phyloP scores from a whole-genome alignment of 2,113 vertebrate species.

The Ceyx cyanopectus region DNA sequence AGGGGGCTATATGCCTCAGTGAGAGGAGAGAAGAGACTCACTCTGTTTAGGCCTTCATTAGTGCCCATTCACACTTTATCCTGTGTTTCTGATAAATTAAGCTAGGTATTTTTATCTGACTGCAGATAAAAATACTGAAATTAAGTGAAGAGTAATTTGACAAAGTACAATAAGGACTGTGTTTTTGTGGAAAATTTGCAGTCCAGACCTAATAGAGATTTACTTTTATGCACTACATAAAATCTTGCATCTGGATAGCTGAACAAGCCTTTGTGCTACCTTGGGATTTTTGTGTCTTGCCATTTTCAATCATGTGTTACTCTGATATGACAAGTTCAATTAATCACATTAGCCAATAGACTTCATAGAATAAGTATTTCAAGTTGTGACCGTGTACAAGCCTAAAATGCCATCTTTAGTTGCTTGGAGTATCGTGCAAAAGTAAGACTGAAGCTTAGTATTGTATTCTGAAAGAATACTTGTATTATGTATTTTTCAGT shows the following conservation, averaged over 20 bases:
- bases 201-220: conserved; percentile 3
- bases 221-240: conserved; percentile 66
- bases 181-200: conserved; percentile 8
- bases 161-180: neutral
- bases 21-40: conserved; percentile 53
- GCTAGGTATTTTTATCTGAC: conserved; percentile 58
- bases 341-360: neutral
- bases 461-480: neutral
- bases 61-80: conserved; percentile 41
- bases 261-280: conserved; percentile 1
- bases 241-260: neutral
- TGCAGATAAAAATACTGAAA: conserved; percentile 34
- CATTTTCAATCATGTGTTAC: too few species aligned
- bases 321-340: neutral
- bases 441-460: conserved; percentile 1
- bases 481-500: neutral
- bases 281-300: neutral
- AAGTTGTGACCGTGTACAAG: neutral
- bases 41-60: conserved; percentile 32
- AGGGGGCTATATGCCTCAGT: conserved; percentile 92
- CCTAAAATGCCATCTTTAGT: neutral
- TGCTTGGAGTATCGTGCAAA: conserved; percentile 4
- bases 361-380: neutral
- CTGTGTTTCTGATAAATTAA: conserved; percentile 60
- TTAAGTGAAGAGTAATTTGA: conserved; percentile 15